Conservation (phyloP, 2,113 vertebrate genomes). For the Tetrax tetrax region DNA sequence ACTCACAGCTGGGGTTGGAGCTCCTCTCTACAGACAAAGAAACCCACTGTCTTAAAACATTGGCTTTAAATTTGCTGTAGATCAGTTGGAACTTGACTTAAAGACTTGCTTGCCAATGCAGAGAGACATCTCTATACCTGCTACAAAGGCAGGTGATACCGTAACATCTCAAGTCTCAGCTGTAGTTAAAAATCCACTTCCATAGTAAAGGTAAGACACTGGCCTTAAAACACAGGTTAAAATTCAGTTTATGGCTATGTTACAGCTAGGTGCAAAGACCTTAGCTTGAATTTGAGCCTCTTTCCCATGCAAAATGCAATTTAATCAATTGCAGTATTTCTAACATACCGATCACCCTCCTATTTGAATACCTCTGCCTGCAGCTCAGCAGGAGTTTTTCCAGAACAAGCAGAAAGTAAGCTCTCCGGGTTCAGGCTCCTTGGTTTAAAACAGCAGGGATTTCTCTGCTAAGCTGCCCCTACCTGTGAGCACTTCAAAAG, state of each 20-base stretch:
- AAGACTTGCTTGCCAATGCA: neutral
- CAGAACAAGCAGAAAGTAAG: conserved; percentile 13
- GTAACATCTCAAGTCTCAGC: neutral
- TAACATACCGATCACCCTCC: neutral
- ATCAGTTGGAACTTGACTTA: conserved; percentile 29
- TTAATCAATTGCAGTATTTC: conserved; percentile 10
- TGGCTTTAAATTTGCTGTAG: conserved; percentile 19
- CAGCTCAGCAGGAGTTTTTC: neutral
- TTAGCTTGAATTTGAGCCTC: neutral
- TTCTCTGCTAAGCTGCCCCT: conserved; percentile 10
- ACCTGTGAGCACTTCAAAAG: conserved; percentile 38
- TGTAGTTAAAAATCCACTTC: neutral
- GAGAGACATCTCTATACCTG: neutral
- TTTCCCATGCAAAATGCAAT: neutral
- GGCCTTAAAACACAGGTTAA: neutral
- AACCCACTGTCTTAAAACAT: neutral
- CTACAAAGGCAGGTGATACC: conserved; percentile 17
- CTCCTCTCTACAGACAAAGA: conserved; percentile 16
- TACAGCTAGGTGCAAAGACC: neutral
- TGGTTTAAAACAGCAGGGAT: conserved; percentile 22
- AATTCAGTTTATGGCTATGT: neutral
- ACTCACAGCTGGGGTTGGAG: conserved; percentile 33
- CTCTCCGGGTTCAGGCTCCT: neutral
- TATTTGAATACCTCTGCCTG: neutral
- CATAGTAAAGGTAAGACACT: neutral